phyloP scores from a whole-genome alignment of 2,888 invertebrate genomes.

The Creontiades dilutus region DNA sequence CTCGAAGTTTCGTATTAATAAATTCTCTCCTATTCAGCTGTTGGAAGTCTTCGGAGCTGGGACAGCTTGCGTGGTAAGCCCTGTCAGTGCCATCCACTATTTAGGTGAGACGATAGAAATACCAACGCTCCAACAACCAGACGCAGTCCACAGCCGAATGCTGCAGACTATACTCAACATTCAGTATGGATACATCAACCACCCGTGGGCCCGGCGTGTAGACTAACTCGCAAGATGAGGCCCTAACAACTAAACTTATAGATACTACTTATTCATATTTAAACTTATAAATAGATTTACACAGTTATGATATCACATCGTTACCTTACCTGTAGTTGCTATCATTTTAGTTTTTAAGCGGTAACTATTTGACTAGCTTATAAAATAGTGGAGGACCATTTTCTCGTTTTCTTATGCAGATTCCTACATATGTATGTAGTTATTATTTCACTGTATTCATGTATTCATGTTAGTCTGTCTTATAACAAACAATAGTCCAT shows the following conservation, averaged over 20 bases:
- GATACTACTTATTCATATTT: not conserved
- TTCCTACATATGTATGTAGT: no score
- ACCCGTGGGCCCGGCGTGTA: constrained; percentile 88
- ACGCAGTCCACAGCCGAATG: constrained; percentile 87
- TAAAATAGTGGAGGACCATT: no score
- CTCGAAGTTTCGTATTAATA: not conserved
- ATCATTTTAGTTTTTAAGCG: no score
- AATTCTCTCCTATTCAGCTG: constrained; percentile 81
- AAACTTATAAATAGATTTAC: not conserved
- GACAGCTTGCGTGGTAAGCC: constrained; percentile 96
- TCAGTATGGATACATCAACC: constrained; percentile 91
- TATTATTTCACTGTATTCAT: no score
- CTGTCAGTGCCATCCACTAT: constrained; percentile 92
- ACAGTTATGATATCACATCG: no score
- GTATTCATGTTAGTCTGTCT: no score
- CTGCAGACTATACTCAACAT: constrained; percentile 90
- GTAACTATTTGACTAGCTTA: no score
- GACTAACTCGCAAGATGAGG: constrained; percentile 78
- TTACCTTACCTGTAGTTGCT: no score
- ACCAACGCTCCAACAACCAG: constrained; percentile 85
- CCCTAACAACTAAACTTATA: not conserved
- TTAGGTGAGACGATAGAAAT: constrained; percentile 84
- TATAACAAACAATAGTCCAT: no score
- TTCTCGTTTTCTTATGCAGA: no score
- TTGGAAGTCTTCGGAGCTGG: constrained; percentile 98